A percentile compares a stretch with the other conserved stretches of the same genome.
These are phyloP conservation scores for Dipodomys spectabilis DNA, from an alignment of 2,113 vertebrate genomes.

Conservation along the genomic window DNA sequence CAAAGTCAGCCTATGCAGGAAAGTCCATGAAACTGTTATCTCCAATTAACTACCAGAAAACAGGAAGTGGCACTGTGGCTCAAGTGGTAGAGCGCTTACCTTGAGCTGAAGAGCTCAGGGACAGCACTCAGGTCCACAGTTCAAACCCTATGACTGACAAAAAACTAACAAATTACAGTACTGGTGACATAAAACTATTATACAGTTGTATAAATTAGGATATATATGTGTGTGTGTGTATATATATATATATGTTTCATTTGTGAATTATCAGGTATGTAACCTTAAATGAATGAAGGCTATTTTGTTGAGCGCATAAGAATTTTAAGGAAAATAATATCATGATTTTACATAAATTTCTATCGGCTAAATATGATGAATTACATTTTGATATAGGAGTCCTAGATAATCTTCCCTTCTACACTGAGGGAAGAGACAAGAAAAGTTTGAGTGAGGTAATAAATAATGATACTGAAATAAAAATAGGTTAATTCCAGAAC, in stretches of 20 bases:
- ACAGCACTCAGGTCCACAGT: too few relatives aligned
- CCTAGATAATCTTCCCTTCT: neutral
- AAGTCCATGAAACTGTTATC: too few relatives aligned
- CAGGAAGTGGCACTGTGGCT: too few relatives aligned
- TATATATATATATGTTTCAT: conserved; percentile 5
- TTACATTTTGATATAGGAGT: neutral
- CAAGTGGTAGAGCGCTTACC: too few relatives aligned
- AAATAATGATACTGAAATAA: neutral
- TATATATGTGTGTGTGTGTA: neutral
- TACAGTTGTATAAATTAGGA: neutral
- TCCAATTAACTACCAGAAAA: too few relatives aligned
- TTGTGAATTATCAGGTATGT: conserved; percentile 9
- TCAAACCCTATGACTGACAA: too few relatives aligned
- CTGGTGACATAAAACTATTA: neutral
- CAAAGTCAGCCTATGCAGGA: too few relatives aligned
- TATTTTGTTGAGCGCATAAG: neutral
- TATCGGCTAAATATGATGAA: neutral
- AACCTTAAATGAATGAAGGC: neutral
- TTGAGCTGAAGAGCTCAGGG: too few relatives aligned
- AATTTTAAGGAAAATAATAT: neutral
- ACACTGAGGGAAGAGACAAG: neutral
- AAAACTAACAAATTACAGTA: neutral
- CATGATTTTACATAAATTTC: neutral
- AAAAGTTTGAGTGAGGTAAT: neutral
- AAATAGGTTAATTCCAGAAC: neutral